Evolutionary conservation across 2,113 vertebrate species (phyloP).

Genomic region (Camelus dromedarius): DNA sequence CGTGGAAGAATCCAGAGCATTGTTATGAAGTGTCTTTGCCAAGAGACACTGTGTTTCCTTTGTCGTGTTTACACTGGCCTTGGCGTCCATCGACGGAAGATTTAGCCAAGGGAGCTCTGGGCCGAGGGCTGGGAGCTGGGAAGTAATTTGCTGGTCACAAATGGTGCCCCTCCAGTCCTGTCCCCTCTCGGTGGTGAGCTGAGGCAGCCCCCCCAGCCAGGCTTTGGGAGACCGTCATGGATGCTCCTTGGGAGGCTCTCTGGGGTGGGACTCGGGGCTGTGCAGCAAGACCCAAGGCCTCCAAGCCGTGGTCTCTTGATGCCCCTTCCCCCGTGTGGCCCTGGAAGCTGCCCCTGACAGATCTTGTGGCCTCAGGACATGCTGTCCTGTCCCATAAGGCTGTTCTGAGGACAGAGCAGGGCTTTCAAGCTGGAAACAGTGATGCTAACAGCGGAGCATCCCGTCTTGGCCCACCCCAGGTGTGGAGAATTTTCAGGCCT

Average conservation of each 20-base stretch:
- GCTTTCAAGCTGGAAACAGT: constrained; percentile 55
- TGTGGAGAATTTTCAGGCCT: constrained; percentile 68
- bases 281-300: not conserved
- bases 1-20: constrained; percentile 28
- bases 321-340: fast-evolving
- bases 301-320: not conserved
- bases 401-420: constrained; percentile 7
- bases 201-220: not conserved
- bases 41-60: constrained; percentile 75
- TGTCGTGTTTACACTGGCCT: constrained; percentile 68
- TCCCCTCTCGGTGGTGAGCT: not conserved
- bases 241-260: not conserved
- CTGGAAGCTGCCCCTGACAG: not conserved
- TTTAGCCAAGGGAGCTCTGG: constrained; percentile 8
- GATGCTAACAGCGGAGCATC: not conserved
- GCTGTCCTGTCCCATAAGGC: not conserved
- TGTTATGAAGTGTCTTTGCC: constrained; percentile 46
- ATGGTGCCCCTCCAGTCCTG: not conserved
- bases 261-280: no score
- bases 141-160: not conserved
- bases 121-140: not conserved
- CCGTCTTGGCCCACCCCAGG: constrained; percentile 73
- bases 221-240: not conserved
- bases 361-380: not conserved
- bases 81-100: not conserved